These are phyloP conservation scores for Prorops nasuta DNA, from an alignment of 1,140 invertebrate genomes.

Conservation along the genomic window DNA sequence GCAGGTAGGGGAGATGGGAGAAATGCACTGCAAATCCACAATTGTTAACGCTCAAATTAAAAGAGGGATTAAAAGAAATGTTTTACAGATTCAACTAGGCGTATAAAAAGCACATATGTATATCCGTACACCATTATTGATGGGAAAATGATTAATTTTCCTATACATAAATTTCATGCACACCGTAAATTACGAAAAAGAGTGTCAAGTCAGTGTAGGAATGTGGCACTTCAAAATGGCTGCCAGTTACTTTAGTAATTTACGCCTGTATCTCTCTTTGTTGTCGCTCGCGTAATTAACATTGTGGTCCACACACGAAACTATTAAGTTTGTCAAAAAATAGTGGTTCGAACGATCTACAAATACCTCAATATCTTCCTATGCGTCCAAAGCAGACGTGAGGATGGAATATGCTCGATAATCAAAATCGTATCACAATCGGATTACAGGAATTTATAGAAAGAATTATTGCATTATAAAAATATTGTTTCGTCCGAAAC, in stretches of 20 bases:
- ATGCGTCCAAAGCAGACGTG: slow-evolving; percentile 20
- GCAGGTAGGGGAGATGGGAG: too few species aligned
- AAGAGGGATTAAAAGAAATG: too few species aligned
- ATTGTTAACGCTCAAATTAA: too few species aligned
- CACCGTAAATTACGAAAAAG: slow-evolving; percentile 48
- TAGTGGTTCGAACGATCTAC: slow-evolving; percentile 25
- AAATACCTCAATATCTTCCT: slow-evolving; percentile 15
- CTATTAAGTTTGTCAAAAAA: slow-evolving; percentile 19
- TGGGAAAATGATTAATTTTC: slow-evolving; percentile 12
- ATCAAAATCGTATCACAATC: slow-evolving; percentile 28
- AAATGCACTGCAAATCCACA: too few species aligned
- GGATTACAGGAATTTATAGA: slow-evolving; percentile 24
- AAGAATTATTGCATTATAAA: slow-evolving; percentile 18
- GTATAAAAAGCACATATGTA: too few species aligned
- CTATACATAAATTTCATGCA: slow-evolving; percentile 12
- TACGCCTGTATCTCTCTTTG: slow-evolving; percentile 56
- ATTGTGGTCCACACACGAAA: slow-evolving; percentile 19
- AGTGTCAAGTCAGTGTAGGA: slow-evolving; percentile 54
- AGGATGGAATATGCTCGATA: slow-evolving; percentile 42
- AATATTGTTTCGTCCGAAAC: slow-evolving; percentile 1
- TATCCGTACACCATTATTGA: too few species aligned
- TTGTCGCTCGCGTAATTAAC: slow-evolving; percentile 49
- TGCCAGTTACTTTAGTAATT: slow-evolving; percentile 58
- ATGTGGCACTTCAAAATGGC: slow-evolving; percentile 61
- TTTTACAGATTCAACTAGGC: too few species aligned